Evolutionary conservation across 2,888 invertebrate species (phyloP).

Genomic region (Heliconius aoede): DNA sequence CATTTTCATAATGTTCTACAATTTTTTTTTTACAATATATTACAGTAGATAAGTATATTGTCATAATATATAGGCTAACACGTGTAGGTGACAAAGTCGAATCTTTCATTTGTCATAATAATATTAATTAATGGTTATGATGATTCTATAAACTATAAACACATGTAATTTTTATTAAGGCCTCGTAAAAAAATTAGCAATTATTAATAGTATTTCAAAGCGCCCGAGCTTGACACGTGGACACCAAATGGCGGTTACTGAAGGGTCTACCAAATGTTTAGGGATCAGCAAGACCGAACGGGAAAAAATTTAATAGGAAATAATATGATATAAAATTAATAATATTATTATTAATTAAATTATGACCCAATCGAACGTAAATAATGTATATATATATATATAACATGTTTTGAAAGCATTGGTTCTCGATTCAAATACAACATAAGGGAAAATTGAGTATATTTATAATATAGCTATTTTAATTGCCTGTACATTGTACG

Average conservation of each 20-base stretch:
- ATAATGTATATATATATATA: too few relatives aligned
- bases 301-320: background rate
- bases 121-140: constrained; percentile 20
- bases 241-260: constrained; percentile 69
- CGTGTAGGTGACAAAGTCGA: constrained; percentile 3
- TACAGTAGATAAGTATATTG: background rate
- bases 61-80: constrained; percentile 14
- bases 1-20: constrained; percentile 12
- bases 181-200: constrained; percentile 63
- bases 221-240: constrained; percentile 71
- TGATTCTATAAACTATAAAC: constrained; percentile 28
- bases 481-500: too few relatives aligned
- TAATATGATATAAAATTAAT: background rate
- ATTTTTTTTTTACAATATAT: background rate
- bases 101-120: constrained; percentile 13
- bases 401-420: too few relatives aligned
- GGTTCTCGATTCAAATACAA: too few relatives aligned
- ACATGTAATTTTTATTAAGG: constrained; percentile 28
- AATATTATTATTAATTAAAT: background rate
- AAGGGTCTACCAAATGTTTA: constrained; percentile 56
- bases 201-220: constrained; percentile 68
- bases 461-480: too few relatives aligned
- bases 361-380: too few relatives aligned
- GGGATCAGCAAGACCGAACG: constrained; percentile 48
- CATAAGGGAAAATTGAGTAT: too few relatives aligned